Evolutionary conservation across 2,797 vertebrate species (phyloP).

Genomic region (Malacoraja senta): DNA sequence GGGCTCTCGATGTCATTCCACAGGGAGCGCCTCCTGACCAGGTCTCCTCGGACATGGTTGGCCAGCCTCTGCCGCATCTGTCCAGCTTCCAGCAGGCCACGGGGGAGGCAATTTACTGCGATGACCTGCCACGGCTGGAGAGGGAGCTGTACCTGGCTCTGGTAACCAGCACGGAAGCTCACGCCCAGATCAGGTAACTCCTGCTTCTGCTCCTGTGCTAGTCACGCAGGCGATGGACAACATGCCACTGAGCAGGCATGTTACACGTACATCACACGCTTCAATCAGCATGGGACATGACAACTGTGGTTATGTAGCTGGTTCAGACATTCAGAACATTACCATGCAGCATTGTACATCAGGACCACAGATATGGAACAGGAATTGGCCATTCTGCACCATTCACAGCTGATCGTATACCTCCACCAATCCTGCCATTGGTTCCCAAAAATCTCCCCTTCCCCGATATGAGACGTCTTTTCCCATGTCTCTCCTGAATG

Average conservation of each 20-base stretch:
- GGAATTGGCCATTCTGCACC: too few relatives aligned
- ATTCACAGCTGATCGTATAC: too few relatives aligned
- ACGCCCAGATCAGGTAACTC: constrained; percentile 64
- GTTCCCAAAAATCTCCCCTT: too few relatives aligned
- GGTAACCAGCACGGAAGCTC: constrained; percentile 78
- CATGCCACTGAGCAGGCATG: neutral
- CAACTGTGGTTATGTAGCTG: too few relatives aligned
- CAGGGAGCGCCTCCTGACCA: constrained; percentile 76
- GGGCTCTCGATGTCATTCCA: neutral
- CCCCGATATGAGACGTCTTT: too few relatives aligned
- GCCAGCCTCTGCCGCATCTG: constrained; percentile 78
- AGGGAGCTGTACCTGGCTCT: constrained; percentile 79
- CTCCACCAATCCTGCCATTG: too few relatives aligned
- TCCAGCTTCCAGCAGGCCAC: constrained; percentile 80
- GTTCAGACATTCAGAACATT: too few relatives aligned
- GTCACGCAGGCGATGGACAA: neutral
- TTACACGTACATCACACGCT: too few relatives aligned
- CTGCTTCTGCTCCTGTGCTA: neutral
- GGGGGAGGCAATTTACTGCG: constrained; percentile 85
- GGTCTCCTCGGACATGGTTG: constrained; percentile 67
- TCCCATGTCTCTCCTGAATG: too few relatives aligned
- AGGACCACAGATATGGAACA: too few relatives aligned
- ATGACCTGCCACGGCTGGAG: constrained; percentile 77
- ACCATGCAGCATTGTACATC: too few relatives aligned
- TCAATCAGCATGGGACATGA: neutral